These are phyloP conservation scores for Betta splendens DNA, from an alignment of 2,797 vertebrate genomes.

Conservation along the genomic window DNA sequence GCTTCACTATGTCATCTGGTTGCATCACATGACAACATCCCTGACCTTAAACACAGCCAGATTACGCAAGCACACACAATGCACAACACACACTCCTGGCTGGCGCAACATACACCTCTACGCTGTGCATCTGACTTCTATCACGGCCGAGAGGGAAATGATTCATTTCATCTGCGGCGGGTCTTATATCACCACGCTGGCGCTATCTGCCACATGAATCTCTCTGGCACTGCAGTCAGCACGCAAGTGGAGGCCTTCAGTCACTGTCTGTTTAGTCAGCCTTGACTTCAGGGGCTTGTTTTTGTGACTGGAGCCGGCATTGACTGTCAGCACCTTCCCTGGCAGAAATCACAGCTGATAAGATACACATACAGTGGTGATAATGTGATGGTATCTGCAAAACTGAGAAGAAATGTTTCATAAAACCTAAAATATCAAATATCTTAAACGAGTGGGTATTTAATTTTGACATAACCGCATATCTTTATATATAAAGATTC, in stretches of 20 bases:
- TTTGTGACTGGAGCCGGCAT: constrained; percentile 31
- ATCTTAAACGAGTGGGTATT: not conserved
- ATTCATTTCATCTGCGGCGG: constrained; percentile 2
- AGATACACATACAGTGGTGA: not conserved
- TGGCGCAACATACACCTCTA: not conserved
- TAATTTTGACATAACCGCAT: too few species aligned
- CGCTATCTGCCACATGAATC: constrained; percentile 10
- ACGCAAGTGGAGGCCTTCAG: constrained; percentile 31
- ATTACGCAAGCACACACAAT: constrained; percentile 19
- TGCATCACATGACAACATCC: constrained; percentile 53
- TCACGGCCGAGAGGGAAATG: not conserved
- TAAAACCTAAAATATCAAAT: too few species aligned
- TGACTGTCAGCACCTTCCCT: constrained; percentile 20
- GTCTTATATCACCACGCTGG: constrained; percentile 13
- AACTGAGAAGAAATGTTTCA: not conserved
- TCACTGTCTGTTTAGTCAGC: constrained; percentile 58
- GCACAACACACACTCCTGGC: not conserved
- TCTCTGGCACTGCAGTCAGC: constrained; percentile 17
- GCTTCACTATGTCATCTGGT: constrained; percentile 37
- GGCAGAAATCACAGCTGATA: constrained; percentile 14
- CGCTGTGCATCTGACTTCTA: not conserved
- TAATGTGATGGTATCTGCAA: not conserved
- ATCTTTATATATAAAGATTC: too few species aligned
- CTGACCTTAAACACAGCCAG: constrained; percentile 41
- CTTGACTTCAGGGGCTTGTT: constrained; percentile 60